A percentile compares a stretch with the other conserved stretches of the same genome.
These are phyloP conservation scores for Artemia sp. DNA, from an alignment of 2,888 invertebrate genomes.

Conservation along the genomic window DNA sequence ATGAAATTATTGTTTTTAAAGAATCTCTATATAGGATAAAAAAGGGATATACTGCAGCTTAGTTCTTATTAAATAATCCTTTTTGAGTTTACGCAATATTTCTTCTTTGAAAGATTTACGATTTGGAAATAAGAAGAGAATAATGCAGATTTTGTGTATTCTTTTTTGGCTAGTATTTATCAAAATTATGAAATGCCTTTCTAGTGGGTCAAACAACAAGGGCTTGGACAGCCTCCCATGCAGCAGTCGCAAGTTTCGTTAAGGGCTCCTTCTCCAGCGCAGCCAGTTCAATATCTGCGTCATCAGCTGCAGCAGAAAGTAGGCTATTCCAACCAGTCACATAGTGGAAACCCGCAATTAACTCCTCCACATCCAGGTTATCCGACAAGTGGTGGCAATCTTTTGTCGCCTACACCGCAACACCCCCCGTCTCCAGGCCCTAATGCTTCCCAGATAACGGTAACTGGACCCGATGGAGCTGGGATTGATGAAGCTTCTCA, in stretches of 20 bases:
- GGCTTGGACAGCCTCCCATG: constrained; percentile 11
- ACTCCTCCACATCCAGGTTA: constrained; percentile 21
- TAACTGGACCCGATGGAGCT: constrained; percentile 75
- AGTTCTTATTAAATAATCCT: too few species aligned
- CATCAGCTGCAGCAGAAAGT: constrained; percentile 38
- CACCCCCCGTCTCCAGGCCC: background rate
- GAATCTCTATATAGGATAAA: too few species aligned
- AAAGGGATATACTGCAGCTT: too few species aligned
- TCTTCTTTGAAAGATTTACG: too few species aligned
- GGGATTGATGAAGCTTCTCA: constrained; percentile 78
- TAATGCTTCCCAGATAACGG: constrained; percentile 41
- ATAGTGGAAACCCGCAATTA: constrained; percentile 24
- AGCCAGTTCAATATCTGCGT: constrained; percentile 44
- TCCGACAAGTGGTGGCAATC: constrained; percentile 12
- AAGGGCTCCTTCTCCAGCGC: constrained; percentile 37
- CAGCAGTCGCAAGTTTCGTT: constrained; percentile 22
- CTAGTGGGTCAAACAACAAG: background rate
- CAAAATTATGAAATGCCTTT: too few species aligned
- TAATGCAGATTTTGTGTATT: too few species aligned
- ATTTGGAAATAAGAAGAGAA: too few species aligned
- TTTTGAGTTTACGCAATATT: too few species aligned
- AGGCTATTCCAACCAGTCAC: constrained; percentile 25
- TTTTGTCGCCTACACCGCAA: constrained; percentile 4
- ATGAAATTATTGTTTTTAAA: too few species aligned
- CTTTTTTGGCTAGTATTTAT: too few species aligned